Percentiles rank a stretch among this genome's conserved stretches.
phyloP scores from a whole-genome alignment of 2,888 invertebrate genomes.

The Phanerotoma sp. region DNA sequence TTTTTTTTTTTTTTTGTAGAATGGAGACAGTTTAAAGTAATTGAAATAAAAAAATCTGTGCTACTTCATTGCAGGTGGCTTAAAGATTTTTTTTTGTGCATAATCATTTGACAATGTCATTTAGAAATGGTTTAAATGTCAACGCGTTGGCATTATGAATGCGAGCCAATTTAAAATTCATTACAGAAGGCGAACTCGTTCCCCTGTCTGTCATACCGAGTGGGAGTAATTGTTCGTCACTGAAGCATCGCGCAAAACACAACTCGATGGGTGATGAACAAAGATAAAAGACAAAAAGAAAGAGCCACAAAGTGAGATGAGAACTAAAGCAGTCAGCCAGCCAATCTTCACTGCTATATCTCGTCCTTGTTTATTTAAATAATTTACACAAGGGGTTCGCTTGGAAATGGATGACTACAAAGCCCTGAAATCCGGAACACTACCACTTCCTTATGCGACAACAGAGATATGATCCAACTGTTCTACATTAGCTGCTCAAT shows the following conservation, averaged over 20 bases:
- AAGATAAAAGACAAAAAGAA: slow-evolving; percentile 26
- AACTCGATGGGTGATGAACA: slow-evolving; percentile 23
- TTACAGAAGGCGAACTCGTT: slow-evolving; percentile 44
- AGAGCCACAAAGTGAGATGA: slow-evolving; percentile 15
- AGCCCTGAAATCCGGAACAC: slow-evolving; percentile 47
- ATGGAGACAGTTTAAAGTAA: no score
- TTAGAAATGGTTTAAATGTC: slow-evolving; percentile 44
- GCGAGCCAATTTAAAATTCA: slow-evolving; percentile 57
- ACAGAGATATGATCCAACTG: slow-evolving; percentile 33
- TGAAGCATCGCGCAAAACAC: slow-evolving; percentile 35
- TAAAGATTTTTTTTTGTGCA: slow-evolving; percentile 37
- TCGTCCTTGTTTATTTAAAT: slow-evolving; percentile 56
- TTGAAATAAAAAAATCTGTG: slow-evolving; percentile 21
- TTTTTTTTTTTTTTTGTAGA: no score
- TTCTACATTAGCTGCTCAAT: slow-evolving; percentile 22
- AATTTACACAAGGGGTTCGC: slow-evolving; percentile 44
- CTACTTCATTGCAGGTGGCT: slow-evolving; percentile 2
- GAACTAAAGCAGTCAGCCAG: slow-evolving; percentile 19
- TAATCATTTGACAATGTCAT: slow-evolving; percentile 53
- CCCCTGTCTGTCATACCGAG: slow-evolving; percentile 37
- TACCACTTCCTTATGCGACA: slow-evolving; percentile 17
- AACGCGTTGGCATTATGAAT: slow-evolving; percentile 53
- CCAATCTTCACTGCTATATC: slow-evolving; percentile 43
- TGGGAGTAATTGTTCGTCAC: slow-evolving; percentile 57
- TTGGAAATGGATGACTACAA: slow-evolving; percentile 55